Evolutionary conservation across 2,113 vertebrate species (phyloP), one percentile per base, ranked within the genome.

Genomic region (Alligator mississippiensis): DNA sequence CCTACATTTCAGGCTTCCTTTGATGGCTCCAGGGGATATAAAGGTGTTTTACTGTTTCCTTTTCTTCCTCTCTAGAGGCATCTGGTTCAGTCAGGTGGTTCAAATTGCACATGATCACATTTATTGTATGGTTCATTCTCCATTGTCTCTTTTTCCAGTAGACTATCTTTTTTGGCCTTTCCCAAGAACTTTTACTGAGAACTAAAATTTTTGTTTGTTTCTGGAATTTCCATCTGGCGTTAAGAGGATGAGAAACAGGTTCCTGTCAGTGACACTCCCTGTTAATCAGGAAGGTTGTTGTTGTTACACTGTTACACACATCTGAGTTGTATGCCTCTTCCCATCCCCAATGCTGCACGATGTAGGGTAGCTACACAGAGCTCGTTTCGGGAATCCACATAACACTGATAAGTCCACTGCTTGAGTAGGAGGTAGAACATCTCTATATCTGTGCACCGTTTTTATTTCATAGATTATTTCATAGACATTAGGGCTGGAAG

Each of bases 51-150:
- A 93, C 95, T 1, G 63, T 96, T 98, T 97, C 96, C 92, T 94
- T 95, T 93, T 90, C 89, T 95, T 81, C 80, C 93, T 94, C 97
- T 97, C 93, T 89, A 80, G 95, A 96, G 97, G 95, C 96, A 92
- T 98, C 97, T 97, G 96, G 91, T 96, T 96, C 90, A 95, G 94
- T 97, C 97, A 97, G 97, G 94, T 97, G 97, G 96, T 89, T 94
- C 88, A 75, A 91, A 93, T 95, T 92, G 93, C 97, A 95, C 94
- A 93, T 61, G 78, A 96, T 96, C 90, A 90, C 85, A 47, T 95
- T 96, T 96, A 96, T 94, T 93, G 80, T 92, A 91, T 47, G 55
- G 78, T 87, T 96, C 82, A 77, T 85, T 95, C 88, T 93, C 83
- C 77, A 81, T 89, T 88, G 86, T 90, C 68, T 74, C 88, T 86